Evolutionary conservation across 2,113 vertebrate genomes (phyloP), one percentile per base, ranked within the genome.

Genomic region (Silurus meridionalis): DNA sequence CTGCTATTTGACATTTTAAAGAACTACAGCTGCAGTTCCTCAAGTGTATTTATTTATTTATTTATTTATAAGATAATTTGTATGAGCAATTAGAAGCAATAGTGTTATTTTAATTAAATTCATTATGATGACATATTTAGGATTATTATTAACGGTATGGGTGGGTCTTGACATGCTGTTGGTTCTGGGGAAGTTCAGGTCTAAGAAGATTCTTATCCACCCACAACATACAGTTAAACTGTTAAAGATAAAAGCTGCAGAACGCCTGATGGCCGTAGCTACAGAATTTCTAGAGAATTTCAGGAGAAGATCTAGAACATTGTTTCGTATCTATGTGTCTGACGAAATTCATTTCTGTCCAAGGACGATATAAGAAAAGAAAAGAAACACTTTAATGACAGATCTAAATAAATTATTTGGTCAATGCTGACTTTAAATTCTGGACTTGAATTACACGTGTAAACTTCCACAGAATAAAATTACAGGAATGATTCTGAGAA

Each of bases 211-310:
- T 46, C 78, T 75, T 93, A 93, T 94, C 92, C 82, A 0, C 9
- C 0, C 19, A 0, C 50, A 64, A 80, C 92, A 93, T 89, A 86
- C 50, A 79, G 52, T 83, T 55, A 83, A 79, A 67, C 53, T 15
- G 46, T 7, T 85, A 66, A 37, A 37, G 92, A 93, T 92, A 93
- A 92, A 88, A 81, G 52, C 13, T 85, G 15, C 67, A 17, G 5
- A 25, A 66, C n/a, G 21, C 2, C 15, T 37, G 2, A 14, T 1
- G 6, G 5, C 6, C 8, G 13, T 2, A 19, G 3, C 4, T 17
- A 6, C 13, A 15, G 8, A 21, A 57, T 57, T 83, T 57, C 52
- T 57, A 13, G 0, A 57, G 81, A 71, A 37, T 50, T 66, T 83
- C 21, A 66, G 50, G 1, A 25, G 58, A 84, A 15, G 37, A 37